Percentiles rank a stretch among this genome's conserved stretches.
These are phyloP conservation scores for Epinotia demarniana DNA, from an alignment of 2,888 invertebrate species.

Conservation along the genomic window DNA sequence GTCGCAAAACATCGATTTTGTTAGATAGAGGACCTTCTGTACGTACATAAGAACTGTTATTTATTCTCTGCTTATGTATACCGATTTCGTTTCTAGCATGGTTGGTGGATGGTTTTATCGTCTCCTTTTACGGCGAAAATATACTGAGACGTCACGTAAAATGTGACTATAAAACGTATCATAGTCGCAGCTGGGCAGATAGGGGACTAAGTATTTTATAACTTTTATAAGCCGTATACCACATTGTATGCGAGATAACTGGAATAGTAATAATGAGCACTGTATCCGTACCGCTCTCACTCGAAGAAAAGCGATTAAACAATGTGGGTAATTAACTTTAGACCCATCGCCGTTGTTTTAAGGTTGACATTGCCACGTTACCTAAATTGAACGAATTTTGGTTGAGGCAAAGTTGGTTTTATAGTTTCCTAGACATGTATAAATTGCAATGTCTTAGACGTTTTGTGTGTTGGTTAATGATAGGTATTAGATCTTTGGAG, in stretches of 20 bases:
- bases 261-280: background rate
- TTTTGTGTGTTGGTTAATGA: conserved; percentile 22
- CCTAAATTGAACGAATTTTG: background rate
- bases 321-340: background rate
- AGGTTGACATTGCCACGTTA: background rate
- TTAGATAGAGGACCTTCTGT: no score
- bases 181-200: no score
- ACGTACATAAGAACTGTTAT: no score
- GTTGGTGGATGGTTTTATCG: no score
- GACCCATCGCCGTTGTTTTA: background rate
- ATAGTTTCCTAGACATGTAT: conserved; percentile 24
- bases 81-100: no score
- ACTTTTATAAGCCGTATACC: background rate
- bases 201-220: background rate
- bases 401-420: conserved; percentile 7
- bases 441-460: conserved; percentile 16
- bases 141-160: no score
- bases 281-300: background rate
- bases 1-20: no score
- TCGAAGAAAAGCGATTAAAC: conserved; percentile 11
- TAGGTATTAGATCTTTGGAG: background rate
- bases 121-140: no score
- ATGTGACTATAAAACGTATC: no score
- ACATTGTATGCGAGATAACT: background rate
- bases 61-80: no score